A percentile compares a stretch with the other conserved stretches of the same genome.
phyloP scores from a whole-genome alignment of 2,797 vertebrate species.

The Sylvia borin region DNA sequence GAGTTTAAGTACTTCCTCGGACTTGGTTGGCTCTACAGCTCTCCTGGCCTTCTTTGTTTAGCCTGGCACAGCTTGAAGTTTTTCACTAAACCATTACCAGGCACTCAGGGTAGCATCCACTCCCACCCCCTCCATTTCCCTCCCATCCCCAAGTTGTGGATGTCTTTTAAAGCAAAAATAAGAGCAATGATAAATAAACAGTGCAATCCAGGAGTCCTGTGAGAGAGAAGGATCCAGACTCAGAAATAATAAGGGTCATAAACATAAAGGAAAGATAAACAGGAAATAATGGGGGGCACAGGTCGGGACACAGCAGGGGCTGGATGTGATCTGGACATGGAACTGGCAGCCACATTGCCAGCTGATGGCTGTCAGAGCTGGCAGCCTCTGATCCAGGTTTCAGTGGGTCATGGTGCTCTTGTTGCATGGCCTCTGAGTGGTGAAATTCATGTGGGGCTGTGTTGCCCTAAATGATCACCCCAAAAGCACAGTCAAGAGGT shows the following conservation, averaged over 20 bases:
- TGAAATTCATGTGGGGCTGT: not conserved
- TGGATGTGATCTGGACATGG: not conserved
- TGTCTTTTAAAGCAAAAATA: constrained; percentile 20
- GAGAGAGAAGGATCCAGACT: not conserved
- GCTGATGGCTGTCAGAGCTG: not conserved
- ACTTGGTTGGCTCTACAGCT: not conserved
- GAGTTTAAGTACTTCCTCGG: not conserved
- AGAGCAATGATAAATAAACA: constrained; percentile 38
- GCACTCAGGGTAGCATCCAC: not conserved
- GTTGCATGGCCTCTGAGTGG: not conserved
- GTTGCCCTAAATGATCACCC: not conserved
- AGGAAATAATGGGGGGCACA: not conserved
- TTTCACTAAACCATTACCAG: not conserved
- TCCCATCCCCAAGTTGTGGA: not conserved
- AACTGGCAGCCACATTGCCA: not conserved
- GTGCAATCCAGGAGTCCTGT: not conserved
- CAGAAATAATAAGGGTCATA: not conserved
- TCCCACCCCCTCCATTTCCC: no score
- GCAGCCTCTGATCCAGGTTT: not conserved
- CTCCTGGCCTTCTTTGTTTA: constrained; percentile 1
- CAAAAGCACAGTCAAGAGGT: not conserved
- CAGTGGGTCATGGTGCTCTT: fast-evolving
- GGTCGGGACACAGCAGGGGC: not conserved
- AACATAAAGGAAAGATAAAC: constrained; percentile 29
- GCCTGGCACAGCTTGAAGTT: constrained; percentile 7